Conservation (phyloP, 2,888 invertebrate genomes). For the Subacronicta megacephala region DNA sequence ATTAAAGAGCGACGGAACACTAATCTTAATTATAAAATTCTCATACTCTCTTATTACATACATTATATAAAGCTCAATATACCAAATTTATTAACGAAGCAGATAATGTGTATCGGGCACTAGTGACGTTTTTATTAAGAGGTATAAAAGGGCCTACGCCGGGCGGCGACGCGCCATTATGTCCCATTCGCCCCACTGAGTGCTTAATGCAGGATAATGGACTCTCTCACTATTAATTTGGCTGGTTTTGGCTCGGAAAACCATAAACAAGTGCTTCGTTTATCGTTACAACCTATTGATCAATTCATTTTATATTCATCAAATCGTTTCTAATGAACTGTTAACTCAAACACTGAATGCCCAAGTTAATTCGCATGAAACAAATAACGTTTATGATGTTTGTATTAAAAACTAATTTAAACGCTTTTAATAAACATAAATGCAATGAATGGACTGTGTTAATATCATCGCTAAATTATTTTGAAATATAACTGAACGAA, state of each 20-base stretch:
- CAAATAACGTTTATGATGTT: constrained; percentile 34
- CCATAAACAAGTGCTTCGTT: constrained; percentile 67
- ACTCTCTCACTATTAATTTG: constrained; percentile 84
- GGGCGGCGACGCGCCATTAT: constrained; percentile 75
- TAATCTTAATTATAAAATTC: no score
- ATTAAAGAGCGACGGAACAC: no score
- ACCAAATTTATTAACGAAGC: constrained; percentile 52
- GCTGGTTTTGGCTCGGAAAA: constrained; percentile 75
- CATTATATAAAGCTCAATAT: constrained; percentile 9
- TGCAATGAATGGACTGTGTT: neutral
- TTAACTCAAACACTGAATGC: constrained; percentile 26
- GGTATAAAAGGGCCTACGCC: constrained; percentile 72
- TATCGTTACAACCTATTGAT: constrained; percentile 46
- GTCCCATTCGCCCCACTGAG: constrained; percentile 78
- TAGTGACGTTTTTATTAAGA: constrained; percentile 79
- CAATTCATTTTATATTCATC: constrained; percentile 31
- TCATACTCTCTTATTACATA: neutral
- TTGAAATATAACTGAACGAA: constrained; percentile 9
- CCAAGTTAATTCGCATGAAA: constrained; percentile 22
- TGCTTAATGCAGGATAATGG: constrained; percentile 86
- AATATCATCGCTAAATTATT: neutral
- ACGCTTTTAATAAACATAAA: constrained; percentile 24
- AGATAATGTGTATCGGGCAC: constrained; percentile 66
- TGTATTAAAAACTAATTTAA: constrained; percentile 48
- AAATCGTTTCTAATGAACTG: constrained; percentile 36